Evolutionary conservation across 2,113 vertebrate genomes (phyloP).

Genomic region (Takifugu flavidus): DNA sequence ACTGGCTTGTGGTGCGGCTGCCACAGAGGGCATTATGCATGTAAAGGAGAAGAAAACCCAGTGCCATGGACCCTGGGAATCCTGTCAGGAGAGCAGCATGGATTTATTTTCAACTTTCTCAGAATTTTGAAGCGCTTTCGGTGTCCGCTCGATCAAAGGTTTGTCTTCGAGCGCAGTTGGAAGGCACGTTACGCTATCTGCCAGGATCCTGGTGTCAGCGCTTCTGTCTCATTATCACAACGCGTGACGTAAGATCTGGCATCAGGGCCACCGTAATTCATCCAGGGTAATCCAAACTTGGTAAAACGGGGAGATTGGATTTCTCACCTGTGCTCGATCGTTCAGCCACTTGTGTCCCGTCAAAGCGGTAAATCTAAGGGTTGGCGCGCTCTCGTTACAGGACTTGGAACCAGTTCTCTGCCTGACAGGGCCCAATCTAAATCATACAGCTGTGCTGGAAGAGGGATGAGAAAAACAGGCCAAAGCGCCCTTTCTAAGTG

Average conservation of each 20-base stretch:
- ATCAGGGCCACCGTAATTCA: constrained; percentile 30
- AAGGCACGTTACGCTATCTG: constrained; percentile 20
- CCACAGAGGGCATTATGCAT: constrained; percentile 55
- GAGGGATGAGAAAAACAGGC: constrained; percentile 5
- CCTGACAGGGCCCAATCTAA: constrained; percentile 38
- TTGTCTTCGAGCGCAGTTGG: background rate
- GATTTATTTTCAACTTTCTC: constrained; percentile 28
- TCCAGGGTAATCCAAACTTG: constrained; percentile 34
- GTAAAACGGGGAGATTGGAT: constrained; percentile 44
- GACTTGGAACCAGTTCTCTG: constrained; percentile 32
- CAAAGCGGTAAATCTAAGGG: constrained; percentile 39
- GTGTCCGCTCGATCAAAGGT: constrained; percentile 3
- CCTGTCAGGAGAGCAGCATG: constrained; percentile 13
- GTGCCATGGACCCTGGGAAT: constrained; percentile 41
- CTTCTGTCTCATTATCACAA: constrained; percentile 54
- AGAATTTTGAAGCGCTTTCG: constrained; percentile 12
- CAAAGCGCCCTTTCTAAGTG: constrained; percentile 12
- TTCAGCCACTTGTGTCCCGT: constrained; percentile 43
- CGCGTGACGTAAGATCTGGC: constrained; percentile 50
- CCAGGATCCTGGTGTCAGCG: constrained; percentile 33
- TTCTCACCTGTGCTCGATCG: constrained; percentile 52
- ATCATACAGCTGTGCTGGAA: constrained; percentile 29
- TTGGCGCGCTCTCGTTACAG: constrained; percentile 38
- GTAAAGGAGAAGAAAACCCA: constrained; percentile 44
- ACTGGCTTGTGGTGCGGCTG: constrained; percentile 52